These are phyloP conservation scores for Drosophila quadrilineata DNA, from an alignment of 1,140 invertebrate genomes.

Conservation along the genomic window DNA sequence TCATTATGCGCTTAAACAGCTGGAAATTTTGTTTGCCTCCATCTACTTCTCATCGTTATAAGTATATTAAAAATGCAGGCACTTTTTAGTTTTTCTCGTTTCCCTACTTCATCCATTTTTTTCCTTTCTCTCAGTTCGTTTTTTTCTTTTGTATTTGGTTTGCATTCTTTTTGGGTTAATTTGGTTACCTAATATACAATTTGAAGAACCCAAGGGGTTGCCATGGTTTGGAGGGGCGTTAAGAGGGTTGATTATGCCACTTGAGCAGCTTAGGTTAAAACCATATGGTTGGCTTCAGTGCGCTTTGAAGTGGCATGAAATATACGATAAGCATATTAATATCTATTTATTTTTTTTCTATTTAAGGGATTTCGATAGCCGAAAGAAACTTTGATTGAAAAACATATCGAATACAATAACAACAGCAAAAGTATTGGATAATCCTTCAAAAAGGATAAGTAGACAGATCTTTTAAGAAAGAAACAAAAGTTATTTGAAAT, in stretches of 20 bases:
- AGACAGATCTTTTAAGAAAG: background rate
- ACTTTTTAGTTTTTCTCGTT: constrained; percentile 15
- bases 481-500: background rate
- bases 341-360: constrained; percentile 11
- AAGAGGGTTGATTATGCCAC: constrained; percentile 59
- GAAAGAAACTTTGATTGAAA: constrained; percentile 40
- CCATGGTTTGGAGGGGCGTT: background rate
- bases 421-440: background rate
- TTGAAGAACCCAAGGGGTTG: constrained; percentile 23
- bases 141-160: constrained; percentile 10
- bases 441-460: constrained; percentile 7
- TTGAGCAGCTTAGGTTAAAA: constrained; percentile 64
- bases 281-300: constrained; percentile 57
- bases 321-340: constrained; percentile 60
- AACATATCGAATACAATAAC: constrained; percentile 7
- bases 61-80: constrained; percentile 64
- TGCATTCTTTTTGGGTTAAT: constrained; percentile 41
- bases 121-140: background rate
- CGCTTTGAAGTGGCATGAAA: constrained; percentile 64
- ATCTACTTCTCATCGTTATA: constrained; percentile 9
- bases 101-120: no score
- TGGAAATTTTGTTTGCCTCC: constrained; percentile 57
- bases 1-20: constrained; percentile 67
- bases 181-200: constrained; percentile 35
- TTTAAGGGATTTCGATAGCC: background rate